Evolutionary conservation across 2,797 vertebrate genomes (phyloP), one percentile per base, ranked within the genome.

Genomic region (Uromys caudimaculatus): DNA sequence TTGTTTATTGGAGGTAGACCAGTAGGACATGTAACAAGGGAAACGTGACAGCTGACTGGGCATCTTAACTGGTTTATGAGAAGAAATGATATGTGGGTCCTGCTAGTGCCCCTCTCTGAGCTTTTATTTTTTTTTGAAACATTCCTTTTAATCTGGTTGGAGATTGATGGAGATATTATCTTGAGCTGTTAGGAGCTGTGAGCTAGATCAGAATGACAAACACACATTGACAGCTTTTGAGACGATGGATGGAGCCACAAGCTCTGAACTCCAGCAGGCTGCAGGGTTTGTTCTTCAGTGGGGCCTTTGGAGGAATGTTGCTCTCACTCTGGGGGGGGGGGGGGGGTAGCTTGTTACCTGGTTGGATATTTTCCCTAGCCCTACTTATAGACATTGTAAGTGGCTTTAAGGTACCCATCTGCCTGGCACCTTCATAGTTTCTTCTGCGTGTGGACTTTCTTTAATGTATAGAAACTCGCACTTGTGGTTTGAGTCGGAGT

Each of bases 41-140:
- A 98, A 96, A 93, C 91, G 69, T 78, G 92, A 89, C 97, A 98
- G 97, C 98, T 97, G 95, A 93, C 98, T 98, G 98, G 76, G 85
- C 98, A 91, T 98, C 97, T 98, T 98, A 98, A 98, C 98, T 98
- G 96, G 97, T 98, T 97, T 97, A 98, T 98, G 97, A 90, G 97
- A 97, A 97, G 98, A 97, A 97, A 97, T 97, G 96, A 96, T 83
- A 64, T 97, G 75, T 97, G 95, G 97, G 95, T 97, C 95, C 97
- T 97, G 98, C 97, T 94, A 97, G 54, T 93, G 94, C 96, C 97
- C 96, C 83, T 95, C 96, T 67, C 89, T 83, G 96, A 67, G 95
- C 97, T 97, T 94, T 97, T 95, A n/a, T 97, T 98, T 97, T 98
- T 97, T 47, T 50, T 50, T 81, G 75, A 54, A 79, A 58, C 92